These are phyloP conservation scores for Yponomeuta malinellus DNA, from an alignment of 2,888 invertebrate species.

Conservation along the genomic window DNA sequence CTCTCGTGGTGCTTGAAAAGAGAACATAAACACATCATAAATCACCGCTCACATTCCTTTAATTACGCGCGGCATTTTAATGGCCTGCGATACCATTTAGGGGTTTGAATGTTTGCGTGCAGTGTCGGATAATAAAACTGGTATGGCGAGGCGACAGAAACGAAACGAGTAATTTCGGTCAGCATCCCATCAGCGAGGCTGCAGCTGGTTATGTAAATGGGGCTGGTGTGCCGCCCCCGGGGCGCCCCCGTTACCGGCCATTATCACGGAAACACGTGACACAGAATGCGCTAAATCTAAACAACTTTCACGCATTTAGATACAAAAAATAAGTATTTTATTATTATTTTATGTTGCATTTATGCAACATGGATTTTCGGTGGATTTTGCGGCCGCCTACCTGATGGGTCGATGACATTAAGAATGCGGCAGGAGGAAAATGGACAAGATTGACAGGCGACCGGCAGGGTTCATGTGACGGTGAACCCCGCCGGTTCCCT, in stretches of 20 bases:
- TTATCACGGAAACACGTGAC: background rate
- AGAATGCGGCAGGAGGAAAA: no score
- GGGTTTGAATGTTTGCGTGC: background rate
- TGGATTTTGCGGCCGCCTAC: no score
- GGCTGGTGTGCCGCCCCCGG: background rate
- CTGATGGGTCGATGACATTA: no score
- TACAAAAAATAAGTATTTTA: background rate
- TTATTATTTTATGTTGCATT: no score
- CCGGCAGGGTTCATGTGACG: no score
- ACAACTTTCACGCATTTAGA: background rate
- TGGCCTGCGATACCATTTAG: background rate
- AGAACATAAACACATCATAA: conserved; percentile 26
- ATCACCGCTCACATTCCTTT: conserved; percentile 35
- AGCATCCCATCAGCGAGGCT: background rate
- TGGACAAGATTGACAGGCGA: no score
- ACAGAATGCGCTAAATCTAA: background rate
- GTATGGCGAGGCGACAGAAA: background rate
- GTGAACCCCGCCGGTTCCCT: no score
- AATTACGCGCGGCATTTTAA: conserved; percentile 30
- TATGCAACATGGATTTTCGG: no score
- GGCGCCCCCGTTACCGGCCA: background rate
- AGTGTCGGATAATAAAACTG: background rate
- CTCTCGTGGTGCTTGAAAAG: background rate
- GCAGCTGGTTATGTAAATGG: background rate
- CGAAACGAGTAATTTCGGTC: background rate